These are phyloP conservation scores for Capricornis sumatraensis DNA, from an alignment of 2,113 vertebrate genomes.

Conservation along the genomic window DNA sequence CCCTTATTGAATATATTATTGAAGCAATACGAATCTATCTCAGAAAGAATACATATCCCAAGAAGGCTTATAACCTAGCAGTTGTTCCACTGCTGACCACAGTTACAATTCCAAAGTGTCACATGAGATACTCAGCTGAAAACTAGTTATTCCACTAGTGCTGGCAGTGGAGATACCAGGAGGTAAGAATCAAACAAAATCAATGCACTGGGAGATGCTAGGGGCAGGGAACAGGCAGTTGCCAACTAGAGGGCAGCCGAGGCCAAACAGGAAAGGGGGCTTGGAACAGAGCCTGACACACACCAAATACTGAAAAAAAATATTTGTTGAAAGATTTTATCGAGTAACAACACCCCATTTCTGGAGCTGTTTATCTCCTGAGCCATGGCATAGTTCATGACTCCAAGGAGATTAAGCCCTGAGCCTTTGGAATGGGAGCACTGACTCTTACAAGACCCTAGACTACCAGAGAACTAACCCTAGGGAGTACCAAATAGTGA, in stretches of 20 bases:
- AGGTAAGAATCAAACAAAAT: neutral
- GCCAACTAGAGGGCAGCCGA: neutral
- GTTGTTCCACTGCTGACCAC: neutral
- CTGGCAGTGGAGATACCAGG: neutral
- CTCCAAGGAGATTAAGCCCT: neutral
- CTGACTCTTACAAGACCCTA: neutral
- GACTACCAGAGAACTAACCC: neutral
- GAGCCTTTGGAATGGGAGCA: neutral
- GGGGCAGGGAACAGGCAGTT: neutral
- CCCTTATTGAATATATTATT: neutral
- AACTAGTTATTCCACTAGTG: neutral
- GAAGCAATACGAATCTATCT: neutral
- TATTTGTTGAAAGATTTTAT: conserved; percentile 9
- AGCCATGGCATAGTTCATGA: neutral
- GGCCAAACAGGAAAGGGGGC: neutral
- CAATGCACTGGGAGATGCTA: neutral
- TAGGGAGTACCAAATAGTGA: neutral
- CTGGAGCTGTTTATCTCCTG: conserved; percentile 5
- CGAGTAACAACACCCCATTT: neutral
- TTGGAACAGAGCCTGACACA: neutral
- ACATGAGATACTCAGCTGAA: neutral
- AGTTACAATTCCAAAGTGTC: neutral
- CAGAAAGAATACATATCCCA: neutral
- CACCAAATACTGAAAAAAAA: neutral
- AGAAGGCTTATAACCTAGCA: neutral